Conservation (phyloP, 2,113 vertebrate genomes). For the Holacanthus passer region DNA sequence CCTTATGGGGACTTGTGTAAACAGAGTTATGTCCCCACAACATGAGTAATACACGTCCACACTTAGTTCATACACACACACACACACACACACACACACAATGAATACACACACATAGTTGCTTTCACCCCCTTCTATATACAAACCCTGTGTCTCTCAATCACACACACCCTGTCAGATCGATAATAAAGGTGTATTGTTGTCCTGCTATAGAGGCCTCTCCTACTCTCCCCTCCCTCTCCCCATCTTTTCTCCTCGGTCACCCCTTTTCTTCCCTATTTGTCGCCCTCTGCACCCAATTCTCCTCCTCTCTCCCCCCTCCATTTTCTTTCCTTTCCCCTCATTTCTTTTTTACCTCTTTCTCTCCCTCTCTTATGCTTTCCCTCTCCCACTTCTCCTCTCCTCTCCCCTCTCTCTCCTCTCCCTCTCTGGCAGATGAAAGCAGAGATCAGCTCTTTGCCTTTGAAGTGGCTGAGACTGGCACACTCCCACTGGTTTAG, state of each 20-base stretch:
- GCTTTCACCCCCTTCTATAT: slow-evolving; percentile 32
- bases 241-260: slow-evolving; percentile 39
- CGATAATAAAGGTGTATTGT: slow-evolving; percentile 77
- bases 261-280: slow-evolving; percentile 51
- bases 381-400: slow-evolving; percentile 38
- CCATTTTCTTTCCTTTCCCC: slow-evolving; percentile 43
- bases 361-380: slow-evolving; percentile 3
- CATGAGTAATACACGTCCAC: too few species aligned
- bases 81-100: slow-evolving; percentile 21
- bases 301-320: slow-evolving; percentile 6
- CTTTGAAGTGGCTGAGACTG: slow-evolving; percentile 80
- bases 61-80: slow-evolving; percentile 20
- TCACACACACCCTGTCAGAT: slow-evolving; percentile 68
- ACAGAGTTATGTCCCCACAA: too few species aligned
- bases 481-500: slow-evolving; percentile 78
- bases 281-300: slow-evolving; percentile 35
- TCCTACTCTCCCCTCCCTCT: slow-evolving; percentile 26
- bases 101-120: slow-evolving; percentile 39
- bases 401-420: slow-evolving; percentile 39
- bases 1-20: too few species aligned
- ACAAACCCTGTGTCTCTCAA: slow-evolving; percentile 53
- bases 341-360: slow-evolving; percentile 16
- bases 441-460: slow-evolving; percentile 75
- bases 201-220: slow-evolving; percentile 59
- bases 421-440: slow-evolving; percentile 76